A percentile compares a stretch with the other conserved stretches of the same genome.
phyloP scores from a whole-genome alignment of 1,140 invertebrate species.

The Onthophagus taurus region DNA sequence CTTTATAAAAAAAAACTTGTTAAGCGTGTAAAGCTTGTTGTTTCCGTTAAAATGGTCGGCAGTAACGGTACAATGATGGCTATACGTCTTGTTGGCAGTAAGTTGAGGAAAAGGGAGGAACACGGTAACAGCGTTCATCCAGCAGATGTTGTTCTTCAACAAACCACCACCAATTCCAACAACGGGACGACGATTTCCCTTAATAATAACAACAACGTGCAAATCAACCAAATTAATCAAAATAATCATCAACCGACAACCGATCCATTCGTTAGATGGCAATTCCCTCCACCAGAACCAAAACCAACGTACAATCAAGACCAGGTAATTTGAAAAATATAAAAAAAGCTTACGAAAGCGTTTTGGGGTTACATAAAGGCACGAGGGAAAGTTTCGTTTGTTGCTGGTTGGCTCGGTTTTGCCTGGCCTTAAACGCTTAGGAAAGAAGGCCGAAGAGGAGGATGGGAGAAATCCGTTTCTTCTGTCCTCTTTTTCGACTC shows the following conservation, averaged over 20 bases:
- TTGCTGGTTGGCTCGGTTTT: no score
- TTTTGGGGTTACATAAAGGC: no score
- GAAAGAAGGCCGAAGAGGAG: no score
- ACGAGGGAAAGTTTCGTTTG: no score
- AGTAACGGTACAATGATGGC: conserved; percentile 74
- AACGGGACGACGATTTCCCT: no score
- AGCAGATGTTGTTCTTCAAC: conserved; percentile 51
- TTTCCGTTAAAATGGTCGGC: conserved; percentile 61
- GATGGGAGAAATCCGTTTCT: no score
- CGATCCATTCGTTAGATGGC: conserved; percentile 69
- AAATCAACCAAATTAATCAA: conserved; percentile 23
- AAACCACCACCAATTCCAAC: conserved; percentile 23
- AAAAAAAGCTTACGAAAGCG: no score
- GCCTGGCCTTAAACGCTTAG: no score
- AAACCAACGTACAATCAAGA: conserved; percentile 64
- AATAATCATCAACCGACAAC: conserved; percentile 42
- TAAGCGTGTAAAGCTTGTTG: no score
- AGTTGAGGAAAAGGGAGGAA: conserved; percentile 73
- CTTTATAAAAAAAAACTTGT: no score
- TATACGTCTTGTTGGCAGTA: conserved; percentile 79
- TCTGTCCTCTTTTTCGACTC: no score
- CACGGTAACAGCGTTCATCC: conserved; percentile 54
- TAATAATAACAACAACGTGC: no score
- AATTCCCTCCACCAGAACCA: conserved; percentile 64
- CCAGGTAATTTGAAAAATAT: conserved; percentile 63